Evolutionary conservation across 2,797 vertebrate genomes (phyloP).

Genomic region (Picus viridis): DNA sequence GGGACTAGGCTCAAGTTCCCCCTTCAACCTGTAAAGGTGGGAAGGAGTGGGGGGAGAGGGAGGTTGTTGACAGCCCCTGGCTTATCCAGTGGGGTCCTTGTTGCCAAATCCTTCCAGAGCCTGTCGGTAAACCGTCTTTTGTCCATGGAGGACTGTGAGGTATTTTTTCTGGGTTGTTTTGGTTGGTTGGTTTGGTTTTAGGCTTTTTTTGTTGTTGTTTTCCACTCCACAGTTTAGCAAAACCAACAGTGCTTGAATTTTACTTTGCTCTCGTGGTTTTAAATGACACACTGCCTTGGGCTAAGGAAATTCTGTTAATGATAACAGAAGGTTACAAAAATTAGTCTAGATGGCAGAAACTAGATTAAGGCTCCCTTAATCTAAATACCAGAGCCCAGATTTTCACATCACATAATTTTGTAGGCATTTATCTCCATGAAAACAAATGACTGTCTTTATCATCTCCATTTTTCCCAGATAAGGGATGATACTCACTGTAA

Average conservation of each 20-base stretch:
- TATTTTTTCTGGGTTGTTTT: background rate
- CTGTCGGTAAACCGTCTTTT: background rate
- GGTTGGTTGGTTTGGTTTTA: background rate
- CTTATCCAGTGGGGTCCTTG: background rate
- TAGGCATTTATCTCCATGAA: background rate
- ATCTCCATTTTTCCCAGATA: background rate
- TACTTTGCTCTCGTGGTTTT: slow-evolving; percentile 18
- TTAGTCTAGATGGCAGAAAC: slow-evolving; percentile 13
- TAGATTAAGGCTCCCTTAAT: background rate
- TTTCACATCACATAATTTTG: background rate
- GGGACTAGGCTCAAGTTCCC: background rate
- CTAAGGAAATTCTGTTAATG: slow-evolving; percentile 29
- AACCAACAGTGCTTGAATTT: background rate
- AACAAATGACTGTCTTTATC: background rate
- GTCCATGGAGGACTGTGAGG: background rate
- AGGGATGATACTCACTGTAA: background rate
- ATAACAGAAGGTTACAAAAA: slow-evolving; percentile 11
- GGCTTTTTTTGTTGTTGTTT: too few species aligned
- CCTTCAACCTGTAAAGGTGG: background rate
- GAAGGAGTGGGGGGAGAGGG: background rate
- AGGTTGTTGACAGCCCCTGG: too few species aligned
- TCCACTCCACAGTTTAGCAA: background rate
- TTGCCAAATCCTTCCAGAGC: slow-evolving; percentile 8
- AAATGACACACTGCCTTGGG: slow-evolving; percentile 43
- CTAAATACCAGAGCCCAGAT: background rate